Base-by-base conservation (phyloP, 2,113 vertebrate genomes). In the Chunga burmeisteri region DNA sequence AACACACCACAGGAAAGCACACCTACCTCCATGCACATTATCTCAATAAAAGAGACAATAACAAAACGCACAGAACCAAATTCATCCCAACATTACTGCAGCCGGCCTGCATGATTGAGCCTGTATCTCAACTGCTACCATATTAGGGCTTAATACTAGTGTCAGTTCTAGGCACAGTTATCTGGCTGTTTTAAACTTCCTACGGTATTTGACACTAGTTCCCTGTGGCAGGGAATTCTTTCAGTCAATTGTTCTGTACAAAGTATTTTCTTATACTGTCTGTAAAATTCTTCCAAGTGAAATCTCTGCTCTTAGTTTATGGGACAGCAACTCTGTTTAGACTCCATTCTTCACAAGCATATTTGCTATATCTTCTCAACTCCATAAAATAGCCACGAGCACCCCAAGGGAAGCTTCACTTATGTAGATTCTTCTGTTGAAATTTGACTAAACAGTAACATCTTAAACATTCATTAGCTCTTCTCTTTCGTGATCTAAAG, bases 81-180 rank as follows among this genome's bases (percentile, higher is more conserved):
- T 40, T 65, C 82, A 53, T n/a, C 18, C 75, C 67, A 61, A 16
- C 27, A 8, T 34, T 3, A 38, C 68, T 12, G n/a, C 59, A 59
- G 61, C 23, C 6, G 2, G 59, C 38, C 10, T 1, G n/a, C 13
- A 8, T 0, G 2, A 65, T 1, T 26, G 18, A 81, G n/a, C 13
- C 56, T 5, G 3, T 70, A 62, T 20, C 52, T 47, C 52, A 40
- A 1, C 26, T 56, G 55, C 46, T 40, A 15, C 55, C 17, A 7
- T 2, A 11, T 3, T 5, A 55, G 30, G 22, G 61, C 29, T 46
- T 5, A 84, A 29, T 2, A 11, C 16, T 11, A 32, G 20, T 16
- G 44, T 16, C 58, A 50, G 34, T 6, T 42, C 49, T 30, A 34
- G 44, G 10, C 62, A 78, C 29, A 62, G 16, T 12, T 47, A 63